These are phyloP conservation scores for Spodoptera picta DNA, from an alignment of 2,888 invertebrate species.

Conservation along the genomic window DNA sequence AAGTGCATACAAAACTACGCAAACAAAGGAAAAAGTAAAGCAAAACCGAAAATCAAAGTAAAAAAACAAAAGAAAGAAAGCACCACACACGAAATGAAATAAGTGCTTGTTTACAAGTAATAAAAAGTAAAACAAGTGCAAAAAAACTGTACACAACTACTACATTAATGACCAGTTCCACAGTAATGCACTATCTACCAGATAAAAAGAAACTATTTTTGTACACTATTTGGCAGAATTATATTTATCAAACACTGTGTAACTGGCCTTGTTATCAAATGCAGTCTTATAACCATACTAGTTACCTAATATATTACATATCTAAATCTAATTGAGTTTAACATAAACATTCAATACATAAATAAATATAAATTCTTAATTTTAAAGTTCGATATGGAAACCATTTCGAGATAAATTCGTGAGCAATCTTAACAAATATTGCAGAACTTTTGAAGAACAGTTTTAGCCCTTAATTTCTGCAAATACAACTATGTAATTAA, in stretches of 20 bases:
- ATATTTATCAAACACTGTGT: too few relatives aligned
- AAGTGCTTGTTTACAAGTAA: slow-evolving; percentile 37
- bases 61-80: slow-evolving; percentile 1
- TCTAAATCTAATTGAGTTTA: background rate
- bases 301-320: background rate
- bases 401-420: slow-evolving; percentile 8
- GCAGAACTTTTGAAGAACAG: too few relatives aligned
- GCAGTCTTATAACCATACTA: background rate
- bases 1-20: slow-evolving; percentile 13
- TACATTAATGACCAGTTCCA: background rate
- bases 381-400: slow-evolving; percentile 22
- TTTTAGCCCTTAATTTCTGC: too few relatives aligned
- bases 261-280: too few relatives aligned
- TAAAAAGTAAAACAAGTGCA: slow-evolving; percentile 49
- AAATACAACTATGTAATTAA: too few relatives aligned
- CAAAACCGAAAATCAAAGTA: slow-evolving; percentile 16
- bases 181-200: too few relatives aligned
- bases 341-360: too few relatives aligned
- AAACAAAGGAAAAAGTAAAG: slow-evolving; percentile 6
- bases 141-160: slow-evolving; percentile 1
- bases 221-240: too few relatives aligned
- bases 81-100: slow-evolving; percentile 11
- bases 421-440: background rate
- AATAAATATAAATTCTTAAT: too few relatives aligned
- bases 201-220: too few relatives aligned